Evolutionary conservation across 1,140 invertebrate species (phyloP).

Genomic region (Neuroterus valhalla): DNA sequence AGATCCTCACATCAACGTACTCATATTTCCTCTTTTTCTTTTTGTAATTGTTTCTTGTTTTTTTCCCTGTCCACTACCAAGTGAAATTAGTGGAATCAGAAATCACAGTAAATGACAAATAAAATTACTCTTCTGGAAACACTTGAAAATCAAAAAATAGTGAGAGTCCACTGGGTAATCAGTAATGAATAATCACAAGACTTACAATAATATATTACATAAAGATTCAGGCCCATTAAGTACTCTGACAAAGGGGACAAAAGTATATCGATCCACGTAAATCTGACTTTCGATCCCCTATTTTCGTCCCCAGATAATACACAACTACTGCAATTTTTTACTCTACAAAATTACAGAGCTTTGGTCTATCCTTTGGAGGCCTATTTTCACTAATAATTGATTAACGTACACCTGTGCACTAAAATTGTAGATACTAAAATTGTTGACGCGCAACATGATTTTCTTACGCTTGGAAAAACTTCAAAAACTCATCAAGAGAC

Average conservation of each 20-base stretch:
- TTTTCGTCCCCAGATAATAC: not conserved
- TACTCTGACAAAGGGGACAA: not conserved
- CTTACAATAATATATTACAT: conserved; percentile 6
- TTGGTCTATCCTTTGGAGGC: not conserved
- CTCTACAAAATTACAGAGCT: conserved; percentile 1
- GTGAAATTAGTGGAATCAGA: not conserved
- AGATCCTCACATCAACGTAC: not conserved
- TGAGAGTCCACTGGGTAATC: too few species aligned
- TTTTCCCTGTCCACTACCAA: not conserved
- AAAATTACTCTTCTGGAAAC: conserved; percentile 10
- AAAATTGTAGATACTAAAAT: not conserved
- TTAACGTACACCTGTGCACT: not conserved
- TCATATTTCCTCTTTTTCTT: conserved; percentile 17
- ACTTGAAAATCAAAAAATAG: conserved; percentile 5
- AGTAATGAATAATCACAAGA: not conserved
- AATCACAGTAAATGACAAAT: conserved; percentile 23
- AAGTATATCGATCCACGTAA: too few species aligned
- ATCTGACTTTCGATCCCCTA: not conserved
- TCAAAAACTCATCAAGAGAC: not conserved
- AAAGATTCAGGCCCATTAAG: not conserved
- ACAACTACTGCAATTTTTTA: not conserved
- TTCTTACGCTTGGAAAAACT: not conserved
- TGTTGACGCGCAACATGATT: not conserved
- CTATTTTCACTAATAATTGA: conserved; percentile 23
- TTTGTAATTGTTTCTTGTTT: not conserved